These are phyloP conservation scores for Rosalia funebris DNA, from an alignment of 2,888 invertebrate genomes.

Conservation along the genomic window DNA sequence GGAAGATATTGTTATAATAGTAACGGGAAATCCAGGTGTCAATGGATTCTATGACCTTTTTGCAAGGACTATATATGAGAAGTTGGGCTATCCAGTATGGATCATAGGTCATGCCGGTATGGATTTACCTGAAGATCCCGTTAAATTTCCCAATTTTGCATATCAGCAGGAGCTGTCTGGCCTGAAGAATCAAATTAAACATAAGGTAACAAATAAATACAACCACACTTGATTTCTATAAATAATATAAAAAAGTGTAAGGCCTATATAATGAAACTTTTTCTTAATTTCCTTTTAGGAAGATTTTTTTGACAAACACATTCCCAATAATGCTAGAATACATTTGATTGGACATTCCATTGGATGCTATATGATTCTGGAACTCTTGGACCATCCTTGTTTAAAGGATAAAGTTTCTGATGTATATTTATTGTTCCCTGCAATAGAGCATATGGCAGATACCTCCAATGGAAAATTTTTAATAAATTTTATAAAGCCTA, in stretches of 20 bases:
- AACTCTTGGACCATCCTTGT: constrained; percentile 72
- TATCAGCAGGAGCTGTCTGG: constrained; percentile 73
- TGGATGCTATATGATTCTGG: constrained; percentile 84
- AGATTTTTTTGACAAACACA: constrained; percentile 77
- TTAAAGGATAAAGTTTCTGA: constrained; percentile 70
- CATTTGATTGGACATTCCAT: constrained; percentile 92
- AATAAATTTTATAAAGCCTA: constrained; percentile 70
- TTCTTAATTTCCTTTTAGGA: constrained; percentile 57
- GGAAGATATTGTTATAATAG: constrained; percentile 73
- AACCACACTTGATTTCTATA: neutral
- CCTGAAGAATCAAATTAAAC: constrained; percentile 80
- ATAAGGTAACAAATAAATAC: constrained; percentile 69
- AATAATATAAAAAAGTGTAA: neutral
- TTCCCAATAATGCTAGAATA: constrained; percentile 78
- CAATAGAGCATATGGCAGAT: constrained; percentile 83
- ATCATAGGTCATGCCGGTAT: constrained; percentile 86
- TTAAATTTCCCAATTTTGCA: constrained; percentile 65
- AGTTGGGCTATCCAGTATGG: constrained; percentile 77
- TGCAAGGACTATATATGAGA: constrained; percentile 70
- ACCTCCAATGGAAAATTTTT: constrained; percentile 78
- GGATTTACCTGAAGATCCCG: constrained; percentile 71
- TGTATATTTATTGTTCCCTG: constrained; percentile 85
- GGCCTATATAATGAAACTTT: too few relatives aligned
- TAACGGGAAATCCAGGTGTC: constrained; percentile 91
- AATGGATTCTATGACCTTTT: constrained; percentile 84